Evolutionary conservation across 1,140 invertebrate genomes (phyloP), one percentile per base, ranked within the genome.

Genomic region (Drosophila lini): DNA sequence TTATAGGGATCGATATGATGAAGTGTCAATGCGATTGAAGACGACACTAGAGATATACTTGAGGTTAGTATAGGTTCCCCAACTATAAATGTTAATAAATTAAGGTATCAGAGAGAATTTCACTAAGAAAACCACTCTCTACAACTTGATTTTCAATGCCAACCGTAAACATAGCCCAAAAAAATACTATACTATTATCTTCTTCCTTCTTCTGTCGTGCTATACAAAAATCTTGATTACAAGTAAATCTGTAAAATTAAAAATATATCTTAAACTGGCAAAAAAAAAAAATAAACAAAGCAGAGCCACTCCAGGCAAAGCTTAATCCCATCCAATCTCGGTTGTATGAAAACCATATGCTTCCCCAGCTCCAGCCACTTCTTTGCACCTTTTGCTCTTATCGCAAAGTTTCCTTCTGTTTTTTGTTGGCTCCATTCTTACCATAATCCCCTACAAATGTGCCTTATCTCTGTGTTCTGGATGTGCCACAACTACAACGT

Each of bases 391-490:
- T 71, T 48, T 42, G 50, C 62, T 69, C 25, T 50, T 55, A 62
- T 22, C 44, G 19, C 7, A 55, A 63, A 63, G 57, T 56, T 78
- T 74, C 47, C 74, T 68, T 69, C 25, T 25, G 28, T n/a, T 69
- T 58, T 59, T 47, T 50, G 44, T 60, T 60, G 47, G 63, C 67
- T 22, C 42, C 31, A n/a, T 34, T 28, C 55, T 2, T 5, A 32
- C 36, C 36, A 36, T 88, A 88, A 89, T 83, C 80, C 83, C 52
- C 63, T 59, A 64, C 57, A 83, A 88, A 64, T 86, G 77, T 80
- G 83, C 80, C 80, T 83, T 83, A 89, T 88, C 83, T 80, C 56
- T 69, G 75, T 53, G 70, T 59, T 76, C 60, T 61, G 70, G 62
- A 58, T 86, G 81, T 71, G 53, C 36, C 71, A 44, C 58, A 78